Evolutionary conservation across 2,113 vertebrate species (phyloP).

Genomic region (Eptesicus fuscus): DNA sequence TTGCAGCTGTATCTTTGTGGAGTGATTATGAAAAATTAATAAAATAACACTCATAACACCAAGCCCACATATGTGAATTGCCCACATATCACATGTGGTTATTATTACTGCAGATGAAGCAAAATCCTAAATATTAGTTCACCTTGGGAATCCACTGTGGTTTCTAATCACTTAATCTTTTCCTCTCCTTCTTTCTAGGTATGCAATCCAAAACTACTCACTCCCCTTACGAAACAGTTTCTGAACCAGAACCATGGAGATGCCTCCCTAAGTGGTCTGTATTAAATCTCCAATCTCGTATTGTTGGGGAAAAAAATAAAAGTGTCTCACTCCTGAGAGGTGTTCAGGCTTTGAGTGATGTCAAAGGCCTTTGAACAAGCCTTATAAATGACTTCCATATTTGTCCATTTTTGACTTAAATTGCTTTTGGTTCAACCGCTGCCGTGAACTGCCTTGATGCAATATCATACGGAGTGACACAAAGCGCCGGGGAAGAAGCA

Average conservation of each 20-base stretch:
- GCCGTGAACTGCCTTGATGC: constrained; percentile 76
- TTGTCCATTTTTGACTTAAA: constrained; percentile 84
- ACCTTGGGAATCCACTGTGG: neutral
- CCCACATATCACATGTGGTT: neutral
- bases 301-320: constrained; percentile 32
- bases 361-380: constrained; percentile 80
- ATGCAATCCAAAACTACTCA: constrained; percentile 1
- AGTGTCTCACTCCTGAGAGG: constrained; percentile 34
- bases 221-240: constrained; percentile 24
- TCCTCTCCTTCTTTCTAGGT: constrained; percentile 28
- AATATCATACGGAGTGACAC: constrained; percentile 78
- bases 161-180: neutral
- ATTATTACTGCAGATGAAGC: neutral
- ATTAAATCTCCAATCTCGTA: constrained; percentile 55
- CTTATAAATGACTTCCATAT: constrained; percentile 82
- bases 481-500: constrained; percentile 75
- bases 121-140: neutral
- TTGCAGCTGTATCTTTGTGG: neutral
- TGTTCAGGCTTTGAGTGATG: constrained; percentile 69
- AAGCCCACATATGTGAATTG: too few species aligned
- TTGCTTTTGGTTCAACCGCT: constrained; percentile 81
- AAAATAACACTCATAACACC: neutral
- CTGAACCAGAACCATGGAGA: neutral
- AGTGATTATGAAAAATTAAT: neutral
- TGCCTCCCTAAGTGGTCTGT: neutral